phyloP scores from a whole-genome alignment of 2,797 vertebrate genomes.

The Darevskia mixta region DNA sequence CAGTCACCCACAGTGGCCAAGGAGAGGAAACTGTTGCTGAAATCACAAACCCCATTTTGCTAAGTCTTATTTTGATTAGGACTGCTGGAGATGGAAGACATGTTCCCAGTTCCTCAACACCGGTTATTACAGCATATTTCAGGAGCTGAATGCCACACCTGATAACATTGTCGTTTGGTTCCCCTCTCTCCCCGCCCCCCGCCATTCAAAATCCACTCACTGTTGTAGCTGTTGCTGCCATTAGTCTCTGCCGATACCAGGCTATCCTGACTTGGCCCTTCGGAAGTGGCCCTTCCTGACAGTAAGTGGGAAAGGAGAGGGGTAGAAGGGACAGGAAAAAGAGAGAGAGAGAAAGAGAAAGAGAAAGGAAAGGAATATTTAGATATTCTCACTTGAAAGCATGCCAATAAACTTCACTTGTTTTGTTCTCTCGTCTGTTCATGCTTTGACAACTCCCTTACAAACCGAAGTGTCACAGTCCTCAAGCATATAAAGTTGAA shows the following conservation, averaged over 20 bases:
- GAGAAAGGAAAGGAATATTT: conserved; percentile 52
- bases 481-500: not conserved
- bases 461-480: not conserved
- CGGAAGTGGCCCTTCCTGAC: conserved; percentile 79
- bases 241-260: conserved; percentile 72
- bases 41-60: not conserved
- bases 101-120: not conserved
- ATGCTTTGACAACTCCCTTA: not conserved
- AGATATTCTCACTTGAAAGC: conserved; percentile 45
- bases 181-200: no score
- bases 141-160: conserved; percentile 20
- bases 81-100: not conserved
- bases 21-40: not conserved
- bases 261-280: conserved; percentile 75
- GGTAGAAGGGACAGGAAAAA: conserved; percentile 36
- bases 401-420: not conserved
- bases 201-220: conserved; percentile 72
- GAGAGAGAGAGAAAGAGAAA: conserved; percentile 34
- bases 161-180: conserved; percentile 10
- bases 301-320: conserved; percentile 72
- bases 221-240: conserved; percentile 69
- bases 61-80: not conserved
- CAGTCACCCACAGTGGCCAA: not conserved
- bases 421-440: not conserved
- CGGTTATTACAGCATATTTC: conserved; percentile 19